Conservation (phyloP, 2,113 vertebrate genomes). For the Mus musculus region DNA sequence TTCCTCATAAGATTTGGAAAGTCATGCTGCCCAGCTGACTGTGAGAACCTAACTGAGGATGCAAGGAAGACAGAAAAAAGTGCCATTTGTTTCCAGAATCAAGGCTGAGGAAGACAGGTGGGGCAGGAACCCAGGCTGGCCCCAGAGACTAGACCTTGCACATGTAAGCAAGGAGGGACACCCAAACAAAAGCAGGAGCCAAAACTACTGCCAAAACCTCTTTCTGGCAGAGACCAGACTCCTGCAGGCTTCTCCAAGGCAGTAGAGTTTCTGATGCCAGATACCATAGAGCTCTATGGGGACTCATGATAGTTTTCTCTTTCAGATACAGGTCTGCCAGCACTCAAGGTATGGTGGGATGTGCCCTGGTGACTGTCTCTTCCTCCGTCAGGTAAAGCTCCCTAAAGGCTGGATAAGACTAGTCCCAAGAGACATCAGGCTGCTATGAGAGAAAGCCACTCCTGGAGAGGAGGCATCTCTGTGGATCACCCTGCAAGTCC, state of each 20-base stretch:
- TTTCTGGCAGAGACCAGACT: slow-evolving; percentile 64
- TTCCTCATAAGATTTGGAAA: neutral
- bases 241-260: neutral
- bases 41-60: neutral
- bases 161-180: neutral
- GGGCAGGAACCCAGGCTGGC: neutral
- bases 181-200: slow-evolving; percentile 43
- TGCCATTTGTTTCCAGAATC: slow-evolving; percentile 7
- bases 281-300: neutral
- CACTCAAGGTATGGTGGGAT: fast-evolving
- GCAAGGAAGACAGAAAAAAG: neutral
- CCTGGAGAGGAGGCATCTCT: neutral
- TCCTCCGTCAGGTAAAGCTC: neutral
- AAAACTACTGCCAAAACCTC: slow-evolving; percentile 48
- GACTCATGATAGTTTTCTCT: neutral
- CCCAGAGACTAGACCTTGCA: neutral
- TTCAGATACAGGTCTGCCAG: neutral
- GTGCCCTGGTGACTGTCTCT: neutral
- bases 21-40: fast-evolving
- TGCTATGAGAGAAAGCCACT: neutral
- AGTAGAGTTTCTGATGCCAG: slow-evolving; percentile 42
- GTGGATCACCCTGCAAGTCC: too few species aligned
- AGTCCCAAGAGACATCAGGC: fast-evolving
- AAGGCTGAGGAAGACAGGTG: too few species aligned
- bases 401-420: neutral